Base-by-base conservation (phyloP, 2,797 vertebrate species). In the Oryzias sinensis region DNA sequence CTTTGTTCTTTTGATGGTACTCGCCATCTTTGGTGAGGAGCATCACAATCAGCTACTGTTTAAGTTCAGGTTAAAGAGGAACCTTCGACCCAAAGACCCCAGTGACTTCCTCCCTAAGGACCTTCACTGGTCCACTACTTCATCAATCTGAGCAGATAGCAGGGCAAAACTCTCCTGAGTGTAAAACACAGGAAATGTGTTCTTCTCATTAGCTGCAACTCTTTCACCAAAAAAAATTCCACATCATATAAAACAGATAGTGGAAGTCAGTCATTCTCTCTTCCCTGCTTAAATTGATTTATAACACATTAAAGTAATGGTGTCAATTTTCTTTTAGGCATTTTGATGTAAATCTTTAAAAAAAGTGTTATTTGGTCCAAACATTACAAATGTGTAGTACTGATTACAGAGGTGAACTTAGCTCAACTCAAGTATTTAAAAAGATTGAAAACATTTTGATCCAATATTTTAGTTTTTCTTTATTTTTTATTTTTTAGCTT, bases 161-260 rank as follows among this genome's bases (percentile, higher is more conserved):
- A 68, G 45, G 63, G 67, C 56, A 49, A 42, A 62, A 51, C 15
- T 43, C 74, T 74, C 62, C 22, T 53, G 70, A 80, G 72, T 37
- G 6, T 53, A 49, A 59, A 72, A 64, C 44, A 22, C 60, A 77
- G 86, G 65, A 90, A 85, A 87, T 81, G 65, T 92, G 92, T 52
- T 89, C 64, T 89, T 87, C 73, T 66, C 90, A 90, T 92, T 81
- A 91, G 80, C 15, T 24, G 59, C 45, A 44, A 64, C 67, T 56
- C 55, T 79, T 85, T 89, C 84, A 78, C 72, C 53, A 80, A 79
- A 76, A 61, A 76, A 86, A 90, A n/a, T n/a, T 89, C 86, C 80
- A 70, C 78, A 81, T 70, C 60, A 78, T 46, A 66, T 55, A 57
- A 61, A 74, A 40, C 51, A 59, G n/a, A 78, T 58, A 53, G 59